Base-by-base conservation (phyloP, 2,113 vertebrate species). In the Amazona vittata region DNA sequence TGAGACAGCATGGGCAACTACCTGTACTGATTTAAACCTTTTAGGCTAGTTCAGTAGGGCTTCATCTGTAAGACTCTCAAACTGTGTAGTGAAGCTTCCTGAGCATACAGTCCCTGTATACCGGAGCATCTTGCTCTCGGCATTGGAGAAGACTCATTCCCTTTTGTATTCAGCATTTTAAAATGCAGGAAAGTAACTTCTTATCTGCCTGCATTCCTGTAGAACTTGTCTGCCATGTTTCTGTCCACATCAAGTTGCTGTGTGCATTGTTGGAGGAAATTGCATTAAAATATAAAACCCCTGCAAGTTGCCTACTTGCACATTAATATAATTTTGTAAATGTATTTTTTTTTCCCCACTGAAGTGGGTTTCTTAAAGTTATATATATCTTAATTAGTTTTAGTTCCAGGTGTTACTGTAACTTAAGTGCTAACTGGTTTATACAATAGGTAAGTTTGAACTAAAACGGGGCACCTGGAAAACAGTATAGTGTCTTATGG, bases 171-270 rank as follows among this genome's bases (percentile, higher is more conserved):
- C 21, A 25, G 5, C 9, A 6, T 52, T 62, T 94, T 62, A 49
- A 86, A 85, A 73, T 73, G 15, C 26, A 57, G 37, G 47, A 43
- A 78, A 78, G 46, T 46, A 67, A 33, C 65, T 79, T 47, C 3
- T 0, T 67, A 52, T 69, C 15, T 41, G 0, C 46, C 43, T 46
- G 1, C 15, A 2, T 55, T 78, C 43, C 39, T 35, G 39, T 49
- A 22, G 20, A 52, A 63, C 25, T 35, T 73, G 37, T 62, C 57
- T 91, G 33, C 33, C 0, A 0, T 39, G 25, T 52, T 55, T 93
- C 50, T 86, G 16, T 73, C 28, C 18, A 10, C 25, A 10, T 25
- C 0, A 0, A 65, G 29, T 60, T 59, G 22, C 73, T 94, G 87
- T 52, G 47, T 82, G 47, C 9, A 1, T 50, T 47, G 15, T 33